phyloP scores from a whole-genome alignment of 2,888 invertebrate genomes.

The Alloscopus bannaensis region DNA sequence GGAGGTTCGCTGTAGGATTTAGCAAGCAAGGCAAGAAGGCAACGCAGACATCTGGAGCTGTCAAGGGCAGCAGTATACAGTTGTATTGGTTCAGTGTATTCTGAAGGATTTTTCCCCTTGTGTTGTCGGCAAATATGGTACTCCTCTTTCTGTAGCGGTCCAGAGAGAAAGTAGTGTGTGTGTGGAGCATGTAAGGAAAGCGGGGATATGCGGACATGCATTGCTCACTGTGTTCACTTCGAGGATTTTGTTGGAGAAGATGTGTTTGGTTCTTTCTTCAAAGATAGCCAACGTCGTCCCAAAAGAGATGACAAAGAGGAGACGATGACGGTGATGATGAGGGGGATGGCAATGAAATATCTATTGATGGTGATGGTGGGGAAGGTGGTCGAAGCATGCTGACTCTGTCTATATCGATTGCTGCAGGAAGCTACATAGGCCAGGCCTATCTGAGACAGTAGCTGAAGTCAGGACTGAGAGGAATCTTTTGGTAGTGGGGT shows the following conservation, averaged over 20 bases:
- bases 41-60: constrained; percentile 63
- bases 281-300: constrained; percentile 61
- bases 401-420: constrained; percentile 50
- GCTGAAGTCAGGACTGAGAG: constrained; percentile 68
- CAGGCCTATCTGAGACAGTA: constrained; percentile 69
- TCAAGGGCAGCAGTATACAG: constrained; percentile 59
- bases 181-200: too few species aligned
- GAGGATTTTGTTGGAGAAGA: too few species aligned
- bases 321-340: constrained; percentile 57
- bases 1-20: constrained; percentile 49
- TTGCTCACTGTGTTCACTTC: background rate
- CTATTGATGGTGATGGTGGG: constrained; percentile 55
- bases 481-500: constrained; percentile 67
- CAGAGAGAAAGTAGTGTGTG: background rate
- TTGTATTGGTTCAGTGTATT: constrained; percentile 35
- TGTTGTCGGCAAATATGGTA: constrained; percentile 14
- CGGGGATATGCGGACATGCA: too few species aligned
- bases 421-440: constrained; percentile 63
- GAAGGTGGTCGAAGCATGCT: constrained; percentile 52
- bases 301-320: constrained; percentile 58
- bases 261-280: constrained; percentile 16
- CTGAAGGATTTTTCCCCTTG: constrained; percentile 32
- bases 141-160: constrained; percentile 6
- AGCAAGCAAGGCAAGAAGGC: constrained; percentile 53
- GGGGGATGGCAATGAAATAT: constrained; percentile 56